Base-by-base conservation (phyloP, 2,888 invertebrate genomes). In the Pseudolycoriella hygida region DNA sequence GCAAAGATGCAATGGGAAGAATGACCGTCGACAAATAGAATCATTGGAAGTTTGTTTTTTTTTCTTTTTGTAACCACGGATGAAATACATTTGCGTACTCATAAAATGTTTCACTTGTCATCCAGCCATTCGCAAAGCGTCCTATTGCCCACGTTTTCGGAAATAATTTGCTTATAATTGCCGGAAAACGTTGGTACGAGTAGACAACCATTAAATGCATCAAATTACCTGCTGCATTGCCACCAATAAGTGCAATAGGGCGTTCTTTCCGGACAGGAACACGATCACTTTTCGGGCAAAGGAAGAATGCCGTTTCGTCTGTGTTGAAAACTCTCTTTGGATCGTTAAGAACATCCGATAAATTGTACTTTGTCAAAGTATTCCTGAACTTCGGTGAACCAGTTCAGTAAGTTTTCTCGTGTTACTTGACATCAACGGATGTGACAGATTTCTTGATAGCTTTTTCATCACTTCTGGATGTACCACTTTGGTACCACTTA, bases 1-100 rank as follows among this genome's bases (percentile, higher is more conserved):
- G 32, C 54, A 55, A n/a, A 60, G 44, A 31, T 55, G 51, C 44
- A 59, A 49, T 64, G 59, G 5, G 60, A 61, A 6, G 50, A 43
- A 48, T 61, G 60, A 14, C 59, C 59, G 52, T 64, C 63, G 39
- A 66, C 47, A 46, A 57, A 63, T 3, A 62, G 37, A 31, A 64
- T 52, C 25, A 62, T 50, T 19, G 61, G 62, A 14, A 55, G 47
- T 44, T 52, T 46, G 17, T n/a, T n/a, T 61, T 53, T 17, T 55
- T 49, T 43, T 57, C 53, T 40, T 52, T 51, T 19, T 51, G 14
- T 30, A 64, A 45, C 57, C 57, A 61, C 25, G 55, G 55, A 46
- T 54, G 46, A 51, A 62, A 61, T 12, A 57, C 48, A 52, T 61
- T 61, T 3, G 56, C 49, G 50, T 57, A 62, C 51, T 64, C 57